Conservation (phyloP, 2,797 vertebrate genomes). For the Octomys mimax region DNA sequence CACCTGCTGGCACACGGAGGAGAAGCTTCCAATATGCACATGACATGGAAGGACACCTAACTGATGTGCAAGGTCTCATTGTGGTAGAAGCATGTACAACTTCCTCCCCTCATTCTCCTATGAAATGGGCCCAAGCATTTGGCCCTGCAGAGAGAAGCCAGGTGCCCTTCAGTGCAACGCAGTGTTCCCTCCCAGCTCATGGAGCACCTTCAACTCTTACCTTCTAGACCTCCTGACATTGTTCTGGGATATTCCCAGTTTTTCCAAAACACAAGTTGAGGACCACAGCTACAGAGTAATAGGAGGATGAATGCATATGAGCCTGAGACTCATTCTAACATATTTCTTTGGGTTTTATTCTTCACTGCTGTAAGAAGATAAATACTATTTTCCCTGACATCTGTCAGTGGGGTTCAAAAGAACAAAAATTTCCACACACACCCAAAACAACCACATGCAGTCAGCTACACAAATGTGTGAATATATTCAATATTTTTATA, state of each 20-base stretch:
- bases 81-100: rapidly evolving
- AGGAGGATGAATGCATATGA: neutral
- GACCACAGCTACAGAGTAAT: neutral
- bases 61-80: neutral
- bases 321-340: neutral
- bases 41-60: too few relatives aligned
- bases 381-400: neutral
- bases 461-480: neutral
- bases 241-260: neutral
- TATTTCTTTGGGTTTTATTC: neutral
- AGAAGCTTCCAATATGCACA: neutral
- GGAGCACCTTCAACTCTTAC: rapidly evolving
- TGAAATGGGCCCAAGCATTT: neutral
- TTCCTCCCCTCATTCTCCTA: neutral
- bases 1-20: rapidly evolving
- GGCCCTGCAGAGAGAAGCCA: neutral
- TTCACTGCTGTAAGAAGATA: neutral
- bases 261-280: neutral
- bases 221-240: neutral
- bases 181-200: neutral
- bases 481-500: neutral
- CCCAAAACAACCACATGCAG: neutral
- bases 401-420: neutral
- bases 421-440: neutral
- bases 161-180: neutral